Evolutionary conservation across 2,113 vertebrate genomes (phyloP).

Genomic region (Aviceda subcristata): DNA sequence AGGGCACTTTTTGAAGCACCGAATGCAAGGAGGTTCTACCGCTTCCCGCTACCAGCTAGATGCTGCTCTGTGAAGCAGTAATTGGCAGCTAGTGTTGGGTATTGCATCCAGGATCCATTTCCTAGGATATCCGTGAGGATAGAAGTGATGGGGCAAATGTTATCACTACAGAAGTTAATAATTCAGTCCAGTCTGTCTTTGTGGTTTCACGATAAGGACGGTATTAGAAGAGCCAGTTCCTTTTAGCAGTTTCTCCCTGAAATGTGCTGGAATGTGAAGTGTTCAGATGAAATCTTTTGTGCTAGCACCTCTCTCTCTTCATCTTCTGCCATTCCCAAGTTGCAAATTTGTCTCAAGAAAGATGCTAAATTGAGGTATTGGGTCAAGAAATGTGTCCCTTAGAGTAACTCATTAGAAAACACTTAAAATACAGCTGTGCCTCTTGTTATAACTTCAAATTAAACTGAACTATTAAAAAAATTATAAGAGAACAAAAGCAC

Average conservation of each 20-base stretch:
- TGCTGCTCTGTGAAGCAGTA: conserved; percentile 63
- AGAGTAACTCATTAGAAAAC: conserved; percentile 56
- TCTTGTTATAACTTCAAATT: conserved; percentile 34
- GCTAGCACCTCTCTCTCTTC: conserved; percentile 58
- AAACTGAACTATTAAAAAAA: conserved; percentile 33
- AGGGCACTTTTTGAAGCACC: conserved; percentile 64
- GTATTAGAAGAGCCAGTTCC: conserved; percentile 70
- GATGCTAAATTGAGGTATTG: conserved; percentile 65
- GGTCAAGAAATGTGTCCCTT: conserved; percentile 65
- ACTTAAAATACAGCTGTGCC: conserved; percentile 57
- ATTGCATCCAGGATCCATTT: conserved; percentile 69
- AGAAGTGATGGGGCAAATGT: conserved; percentile 64
- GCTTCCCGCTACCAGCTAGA: conserved; percentile 9
- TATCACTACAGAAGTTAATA: conserved; percentile 55
- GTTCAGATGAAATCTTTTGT: conserved; percentile 60
- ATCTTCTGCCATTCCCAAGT: conserved; percentile 66
- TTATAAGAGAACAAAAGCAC: neutral
- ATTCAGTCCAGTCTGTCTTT: conserved; percentile 58
- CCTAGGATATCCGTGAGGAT: conserved; percentile 62
- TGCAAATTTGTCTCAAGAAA: conserved; percentile 57
- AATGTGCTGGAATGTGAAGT: conserved; percentile 73
- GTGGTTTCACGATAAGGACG: conserved; percentile 66
- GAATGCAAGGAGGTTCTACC: conserved; percentile 63
- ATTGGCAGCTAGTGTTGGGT: conserved; percentile 64
- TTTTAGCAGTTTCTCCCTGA: conserved; percentile 66